Conservation (phyloP, 2,888 invertebrate species). For the Sepioteuthis lessoniana region DNA sequence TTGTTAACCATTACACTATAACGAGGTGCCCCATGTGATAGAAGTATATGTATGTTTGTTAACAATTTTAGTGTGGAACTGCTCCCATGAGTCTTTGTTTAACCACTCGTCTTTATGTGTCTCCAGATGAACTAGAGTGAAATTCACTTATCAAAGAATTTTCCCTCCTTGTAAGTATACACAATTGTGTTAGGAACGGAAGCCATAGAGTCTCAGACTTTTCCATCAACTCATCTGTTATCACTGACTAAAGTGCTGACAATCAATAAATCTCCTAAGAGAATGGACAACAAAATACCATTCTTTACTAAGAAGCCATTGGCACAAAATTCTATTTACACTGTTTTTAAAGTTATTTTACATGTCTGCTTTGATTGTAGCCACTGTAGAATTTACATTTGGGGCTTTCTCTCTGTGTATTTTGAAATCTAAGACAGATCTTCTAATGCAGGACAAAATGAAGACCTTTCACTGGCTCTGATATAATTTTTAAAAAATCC, state of each 20-base stretch:
- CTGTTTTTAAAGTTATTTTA: slow-evolving; percentile 2
- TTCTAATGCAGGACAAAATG: not conserved
- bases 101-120: not conserved
- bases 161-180: not conserved
- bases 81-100: not conserved
- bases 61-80: not conserved
- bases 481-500: not conserved
- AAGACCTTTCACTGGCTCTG: not conserved
- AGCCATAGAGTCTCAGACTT: not conserved
- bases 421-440: not conserved
- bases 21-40: too few relatives aligned
- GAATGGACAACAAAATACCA: not conserved
- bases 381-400: not conserved
- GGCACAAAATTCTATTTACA: not conserved
- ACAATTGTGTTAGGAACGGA: not conserved
- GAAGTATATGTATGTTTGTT: not conserved
- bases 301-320: not conserved
- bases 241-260: not conserved
- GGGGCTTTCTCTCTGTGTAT: not conserved
- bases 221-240: not conserved
- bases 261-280: not conserved
- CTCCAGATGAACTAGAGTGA: not conserved
- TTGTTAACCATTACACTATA: too few relatives aligned
- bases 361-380: slow-evolving; percentile 17
- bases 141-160: not conserved